Evolutionary conservation across 2,113 vertebrate species (phyloP), one percentile per base, ranked within the genome.

Genomic region (Tenebrosternarchus preto): DNA sequence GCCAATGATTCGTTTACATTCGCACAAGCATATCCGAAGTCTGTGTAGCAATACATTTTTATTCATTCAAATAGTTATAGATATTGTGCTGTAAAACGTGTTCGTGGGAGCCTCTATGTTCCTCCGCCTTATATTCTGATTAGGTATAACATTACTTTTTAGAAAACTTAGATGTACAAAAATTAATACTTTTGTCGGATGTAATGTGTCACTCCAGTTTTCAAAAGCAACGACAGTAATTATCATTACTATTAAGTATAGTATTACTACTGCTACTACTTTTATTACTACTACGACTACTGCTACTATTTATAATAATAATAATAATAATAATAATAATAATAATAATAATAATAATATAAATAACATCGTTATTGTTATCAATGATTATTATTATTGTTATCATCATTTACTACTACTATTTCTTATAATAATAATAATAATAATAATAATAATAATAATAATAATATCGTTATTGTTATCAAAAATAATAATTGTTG

Each of bases 61-160:
- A 64, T 16, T 61, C 60, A 46, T 15, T 43, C 17, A 64, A 76
- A 76, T 46, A 39, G 74, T 66, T 36, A 20, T 2, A 24, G 63
- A 50, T 50, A 12, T 46, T 11, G 43, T 15, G 43, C 11, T 15
- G 43, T 50, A 50, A 50, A 50, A 50, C 12, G 8, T 50, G 11
- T 9, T 46, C 39, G 39, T 9, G 11, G 39, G 39, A 46, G n/a
- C n/a, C n/a, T n/a, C 43, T 50, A 50, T 12, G 43, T 43, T 43
- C 39, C 8, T 50, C 43, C 8, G 15, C 8, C 9, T 50, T 50
- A 12, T 50, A 50, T 50, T 50, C 9, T 50, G 12, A 50, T 50
- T 50, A 50, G 43, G 12, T 63, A 27, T 63, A 29, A n/a, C 1
- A 11, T 5, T 72, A 17, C 43, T 53, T n/a, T 50, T 9, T 27